Evolutionary conservation across 2,113 vertebrate genomes (phyloP).

Genomic region (Pandion haliaetus): DNA sequence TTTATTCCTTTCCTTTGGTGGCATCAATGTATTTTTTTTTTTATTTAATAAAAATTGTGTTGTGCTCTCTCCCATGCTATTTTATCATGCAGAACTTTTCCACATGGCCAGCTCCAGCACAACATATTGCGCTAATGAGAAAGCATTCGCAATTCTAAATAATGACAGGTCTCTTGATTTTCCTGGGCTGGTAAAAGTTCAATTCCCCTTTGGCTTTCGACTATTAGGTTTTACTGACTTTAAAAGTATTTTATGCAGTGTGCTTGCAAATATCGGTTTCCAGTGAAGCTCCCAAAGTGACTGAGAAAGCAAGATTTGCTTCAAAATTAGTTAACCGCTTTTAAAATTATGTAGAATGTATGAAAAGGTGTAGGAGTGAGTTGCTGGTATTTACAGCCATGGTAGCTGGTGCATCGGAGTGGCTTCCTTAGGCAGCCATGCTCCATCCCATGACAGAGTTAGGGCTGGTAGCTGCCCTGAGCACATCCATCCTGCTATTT

Average conservation of each 20-base stretch:
- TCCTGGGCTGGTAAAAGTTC: neutral
- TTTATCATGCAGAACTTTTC: constrained; percentile 25
- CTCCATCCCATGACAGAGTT: neutral
- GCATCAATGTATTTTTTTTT: neutral
- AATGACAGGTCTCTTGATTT: neutral
- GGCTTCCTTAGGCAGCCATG: neutral
- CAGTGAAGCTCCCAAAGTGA: neutral
- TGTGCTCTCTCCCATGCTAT: neutral
- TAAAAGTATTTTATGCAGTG: neutral
- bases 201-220: neutral
- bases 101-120: neutral
- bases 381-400: neutral
- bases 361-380: neutral
- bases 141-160: constrained; percentile 14
- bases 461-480: neutral
- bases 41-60: neutral
- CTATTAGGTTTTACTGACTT: neutral
- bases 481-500: neutral
- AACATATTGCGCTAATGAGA: neutral
- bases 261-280: neutral
- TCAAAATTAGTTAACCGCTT: neutral
- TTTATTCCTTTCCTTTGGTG: constrained; percentile 36
- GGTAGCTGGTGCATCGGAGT: rapidly evolving
- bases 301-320: neutral
- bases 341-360: neutral